These are phyloP conservation scores for Eubasilissa splendida DNA, from an alignment of 2,888 invertebrate genomes.

Conservation along the genomic window DNA sequence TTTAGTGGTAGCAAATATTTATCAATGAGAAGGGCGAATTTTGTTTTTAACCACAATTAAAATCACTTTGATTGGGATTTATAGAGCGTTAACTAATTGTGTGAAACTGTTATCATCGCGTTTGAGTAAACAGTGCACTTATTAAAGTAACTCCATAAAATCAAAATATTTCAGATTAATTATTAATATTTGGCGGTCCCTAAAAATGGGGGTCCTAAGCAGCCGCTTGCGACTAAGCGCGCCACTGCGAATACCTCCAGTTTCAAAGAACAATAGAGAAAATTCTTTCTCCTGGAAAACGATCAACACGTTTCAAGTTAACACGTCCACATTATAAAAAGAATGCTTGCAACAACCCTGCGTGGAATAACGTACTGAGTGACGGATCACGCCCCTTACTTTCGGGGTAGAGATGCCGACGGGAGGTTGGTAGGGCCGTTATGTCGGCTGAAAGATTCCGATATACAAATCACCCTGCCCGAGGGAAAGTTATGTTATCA, in stretches of 20 bases:
- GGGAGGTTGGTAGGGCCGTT: neutral
- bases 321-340: conserved; percentile 23
- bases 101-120: too few species aligned
- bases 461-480: conserved; percentile 6
- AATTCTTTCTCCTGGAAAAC: neutral
- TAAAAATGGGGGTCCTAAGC: too few species aligned
- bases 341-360: neutral
- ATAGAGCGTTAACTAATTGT: too few species aligned
- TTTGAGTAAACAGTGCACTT: too few species aligned
- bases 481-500: conserved; percentile 1
- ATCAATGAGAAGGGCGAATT: too few species aligned
- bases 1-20: too few species aligned
- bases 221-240: too few species aligned
- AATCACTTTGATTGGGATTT: too few species aligned
- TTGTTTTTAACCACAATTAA: too few species aligned
- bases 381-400: neutral
- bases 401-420: neutral
- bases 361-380: neutral
- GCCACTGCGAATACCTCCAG: conserved; percentile 6
- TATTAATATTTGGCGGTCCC: too few species aligned
- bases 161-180: too few species aligned
- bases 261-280: conserved; percentile 31
- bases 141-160: too few species aligned
- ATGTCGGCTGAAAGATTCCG: conserved; percentile 5
- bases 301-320: conserved; percentile 9